Evolutionary conservation across 2,797 vertebrate genomes (phyloP), one percentile per base, ranked within the genome.

Genomic region (Potorous gilbertii): DNA sequence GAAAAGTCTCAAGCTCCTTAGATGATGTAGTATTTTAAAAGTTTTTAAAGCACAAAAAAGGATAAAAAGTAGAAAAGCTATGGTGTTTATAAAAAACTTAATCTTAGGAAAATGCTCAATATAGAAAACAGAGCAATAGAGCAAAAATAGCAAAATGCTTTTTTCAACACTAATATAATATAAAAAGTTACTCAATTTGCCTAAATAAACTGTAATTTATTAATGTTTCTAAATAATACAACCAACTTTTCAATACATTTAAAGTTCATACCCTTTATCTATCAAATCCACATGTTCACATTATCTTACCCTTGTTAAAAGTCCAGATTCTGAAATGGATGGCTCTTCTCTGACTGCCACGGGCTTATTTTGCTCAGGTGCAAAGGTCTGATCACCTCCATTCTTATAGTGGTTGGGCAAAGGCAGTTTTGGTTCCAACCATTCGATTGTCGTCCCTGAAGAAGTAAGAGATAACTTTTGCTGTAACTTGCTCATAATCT

Each of bases 391-490:
- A 97, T 99, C 98, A 52, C 99, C 98, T 98, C 99, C 99, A 98
- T 99, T 99, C 99, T 99, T 99, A 98, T 99, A 99, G 98, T 99
- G 98, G 98, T 99, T 99, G 3, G 98, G 95, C 98, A 99, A 97
- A 94, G 99, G 99, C 97, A 99, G 98, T 98, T 99, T 99, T 97
- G 99, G 99, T 98, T 99, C 99, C 99, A 99, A 98, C 99, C 99
- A 99, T 98, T 99, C 99, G 93, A 99, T 99, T 74, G 99, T 99
- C 50, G 99, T 98, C 96, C 99, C 99, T 99, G 99, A 98, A 97
- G 98, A 97, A 97, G 98, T 95, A 98, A 98, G 98, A 98, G 99
- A 98, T 98, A 98, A 97, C 96, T 99, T 98, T 97, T 97, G 98
- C 98, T 99, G 98, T 99, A 99, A 98, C 97, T 98, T 98, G 98